A percentile compares a stretch with the other conserved stretches of the same genome.
Conservation (phyloP, 2,888 invertebrate genomes). For the Tuberolachnus salignus region DNA sequence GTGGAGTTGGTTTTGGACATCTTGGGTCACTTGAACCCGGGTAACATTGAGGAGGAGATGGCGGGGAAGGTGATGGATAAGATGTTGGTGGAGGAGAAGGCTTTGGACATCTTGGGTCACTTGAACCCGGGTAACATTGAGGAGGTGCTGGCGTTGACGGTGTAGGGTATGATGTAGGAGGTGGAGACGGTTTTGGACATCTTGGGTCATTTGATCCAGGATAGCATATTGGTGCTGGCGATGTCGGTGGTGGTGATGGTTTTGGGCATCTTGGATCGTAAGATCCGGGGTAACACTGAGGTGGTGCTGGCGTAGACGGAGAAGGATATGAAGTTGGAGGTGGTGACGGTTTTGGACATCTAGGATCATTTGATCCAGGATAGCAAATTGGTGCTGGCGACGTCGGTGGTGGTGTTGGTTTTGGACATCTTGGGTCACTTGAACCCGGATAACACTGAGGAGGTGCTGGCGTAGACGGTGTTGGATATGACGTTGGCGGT, state of each 20-base stretch:
- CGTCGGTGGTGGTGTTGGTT: constrained; percentile 58
- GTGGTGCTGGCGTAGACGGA: constrained; percentile 58
- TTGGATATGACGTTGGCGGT: constrained; percentile 58
- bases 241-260: constrained; percentile 60
- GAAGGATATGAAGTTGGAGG: constrained; percentile 60
- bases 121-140: constrained; percentile 62
- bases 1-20: constrained; percentile 59
- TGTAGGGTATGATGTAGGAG: constrained; percentile 60
- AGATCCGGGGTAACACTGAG: constrained; percentile 63
- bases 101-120: constrained; percentile 62
- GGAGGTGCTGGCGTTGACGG: constrained; percentile 59
- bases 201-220: constrained; percentile 62
- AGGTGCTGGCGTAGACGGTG: constrained; percentile 60
- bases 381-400: constrained; percentile 61
- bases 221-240: constrained; percentile 61
- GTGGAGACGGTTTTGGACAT: constrained; percentile 60
- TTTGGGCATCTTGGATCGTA: constrained; percentile 62
- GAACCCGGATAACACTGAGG: constrained; percentile 62
- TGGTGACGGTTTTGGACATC: constrained; percentile 60
- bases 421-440: constrained; percentile 61
- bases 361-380: constrained; percentile 61
- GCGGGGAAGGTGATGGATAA: too few species aligned
- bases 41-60: too few species aligned
- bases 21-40: constrained; percentile 60
- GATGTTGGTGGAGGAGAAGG: constrained; percentile 58